Evolutionary conservation across 53 echinoderm and acorn worm species (phyloP).

Genomic region (Antedon mediterranea): DNA sequence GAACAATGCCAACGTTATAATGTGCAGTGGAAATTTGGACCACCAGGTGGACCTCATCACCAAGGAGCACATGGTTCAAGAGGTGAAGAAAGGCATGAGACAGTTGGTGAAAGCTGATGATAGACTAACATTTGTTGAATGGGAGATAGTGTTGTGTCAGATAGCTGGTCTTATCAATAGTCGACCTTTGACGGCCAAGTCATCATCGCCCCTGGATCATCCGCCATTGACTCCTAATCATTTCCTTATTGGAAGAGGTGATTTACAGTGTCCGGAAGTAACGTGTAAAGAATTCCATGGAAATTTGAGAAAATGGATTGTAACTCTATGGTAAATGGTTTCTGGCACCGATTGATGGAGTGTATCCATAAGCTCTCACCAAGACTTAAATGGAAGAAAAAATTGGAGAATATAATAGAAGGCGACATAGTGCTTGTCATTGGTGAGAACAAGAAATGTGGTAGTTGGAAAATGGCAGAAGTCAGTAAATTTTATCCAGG

Average conservation of each 20-base stretch:
- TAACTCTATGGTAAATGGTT: too few relatives aligned
- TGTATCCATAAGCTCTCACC: too few relatives aligned
- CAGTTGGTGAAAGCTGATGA: conserved; percentile 32
- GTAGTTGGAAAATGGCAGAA: too few relatives aligned
- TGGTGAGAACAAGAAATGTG: too few relatives aligned
- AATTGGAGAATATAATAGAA: too few relatives aligned
- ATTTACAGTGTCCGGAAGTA: conserved; percentile 21
- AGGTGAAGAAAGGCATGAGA: conserved; percentile 20
- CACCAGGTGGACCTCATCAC: conserved; percentile 1
- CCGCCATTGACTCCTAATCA: conserved; percentile 69
- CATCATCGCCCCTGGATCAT: conserved; percentile 52
- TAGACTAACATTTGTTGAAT: conserved; percentile 18
- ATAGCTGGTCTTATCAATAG: conserved; percentile 58
- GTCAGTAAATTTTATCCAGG: too few relatives aligned
- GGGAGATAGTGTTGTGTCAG: conserved; percentile 34
- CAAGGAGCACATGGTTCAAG: conserved; percentile 19
- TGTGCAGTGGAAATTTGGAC: too few relatives aligned
- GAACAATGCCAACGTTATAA: too few relatives aligned
- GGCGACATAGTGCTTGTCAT: too few relatives aligned
- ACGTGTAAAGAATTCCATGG: conserved; percentile 21
- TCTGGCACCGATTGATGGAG: too few relatives aligned
- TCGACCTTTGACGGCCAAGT: conserved; percentile 45
- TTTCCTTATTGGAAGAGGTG: conserved; percentile 32
- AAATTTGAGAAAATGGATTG: conserved; percentile 10
- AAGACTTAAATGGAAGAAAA: too few relatives aligned